phyloP scores from a whole-genome alignment of 2,113 vertebrate species.

The Neopipo cinnamomea region DNA sequence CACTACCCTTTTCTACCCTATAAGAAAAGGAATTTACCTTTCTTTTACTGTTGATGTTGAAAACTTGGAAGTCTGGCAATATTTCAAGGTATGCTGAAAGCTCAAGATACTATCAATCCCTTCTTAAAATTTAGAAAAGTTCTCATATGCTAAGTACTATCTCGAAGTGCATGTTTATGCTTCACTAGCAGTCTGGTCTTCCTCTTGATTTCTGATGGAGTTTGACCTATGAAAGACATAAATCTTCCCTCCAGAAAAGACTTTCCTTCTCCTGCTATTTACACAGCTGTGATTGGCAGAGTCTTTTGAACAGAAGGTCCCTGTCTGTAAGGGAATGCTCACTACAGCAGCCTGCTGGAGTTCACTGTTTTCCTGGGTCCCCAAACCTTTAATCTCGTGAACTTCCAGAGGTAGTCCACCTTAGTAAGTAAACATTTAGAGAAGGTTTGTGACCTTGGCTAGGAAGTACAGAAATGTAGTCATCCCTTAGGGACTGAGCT shows the following conservation, averaged over 20 bases:
- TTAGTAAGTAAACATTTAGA: background rate
- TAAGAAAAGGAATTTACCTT: background rate
- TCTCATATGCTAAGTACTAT: background rate
- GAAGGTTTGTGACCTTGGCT: background rate
- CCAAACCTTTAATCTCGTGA: background rate
- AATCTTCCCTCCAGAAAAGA: background rate
- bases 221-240: background rate
- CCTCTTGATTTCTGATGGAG: background rate
- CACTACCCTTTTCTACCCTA: background rate
- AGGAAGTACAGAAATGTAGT: background rate
- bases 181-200: background rate
- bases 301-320: background rate
- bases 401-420: background rate
- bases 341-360: background rate
- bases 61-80: background rate
- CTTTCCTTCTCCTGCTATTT: background rate
- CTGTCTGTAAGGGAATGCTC: background rate
- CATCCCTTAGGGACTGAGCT: background rate
- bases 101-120: background rate
- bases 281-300: background rate
- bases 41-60: background rate
- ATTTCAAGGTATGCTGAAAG: background rate
- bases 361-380: background rate
- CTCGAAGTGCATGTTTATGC: background rate
- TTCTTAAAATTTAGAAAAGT: background rate